Percentiles rank a stretch among this genome's conserved stretches.
Evolutionary conservation across 2,888 invertebrate genomes (phyloP).

Genomic region (Reticulitermes lucifugus): DNA sequence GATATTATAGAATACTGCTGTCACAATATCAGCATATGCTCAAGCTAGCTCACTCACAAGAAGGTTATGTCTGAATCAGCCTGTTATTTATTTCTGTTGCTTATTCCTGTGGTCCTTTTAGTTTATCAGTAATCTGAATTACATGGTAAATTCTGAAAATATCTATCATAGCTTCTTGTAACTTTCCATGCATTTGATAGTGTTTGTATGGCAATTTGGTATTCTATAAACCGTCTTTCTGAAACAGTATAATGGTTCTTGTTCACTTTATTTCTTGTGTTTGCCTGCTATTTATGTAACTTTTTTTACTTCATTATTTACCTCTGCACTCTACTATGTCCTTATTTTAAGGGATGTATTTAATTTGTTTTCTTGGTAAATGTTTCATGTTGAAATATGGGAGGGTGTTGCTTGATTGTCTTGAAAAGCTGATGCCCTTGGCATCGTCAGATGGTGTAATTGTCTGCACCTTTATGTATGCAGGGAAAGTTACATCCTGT

Average conservation of each 20-base stretch:
- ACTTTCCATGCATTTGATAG: not conserved
- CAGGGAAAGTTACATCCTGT: not conserved
- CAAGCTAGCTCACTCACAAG: conserved; percentile 19
- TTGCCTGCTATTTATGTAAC: not conserved
- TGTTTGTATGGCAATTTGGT: not conserved
- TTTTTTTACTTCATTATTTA: conserved; percentile 9
- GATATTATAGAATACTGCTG: conserved; percentile 17
- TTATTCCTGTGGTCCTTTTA: not conserved
- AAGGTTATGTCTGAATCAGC: not conserved
- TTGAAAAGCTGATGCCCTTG: not conserved
- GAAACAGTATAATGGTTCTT: not conserved
- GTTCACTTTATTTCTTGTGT: not conserved
- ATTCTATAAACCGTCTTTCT: not conserved
- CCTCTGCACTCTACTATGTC: not conserved
- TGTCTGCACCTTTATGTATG: not conserved
- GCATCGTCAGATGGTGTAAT: not conserved
- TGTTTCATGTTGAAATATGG: conserved; percentile 6
- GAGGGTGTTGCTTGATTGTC: not conserved
- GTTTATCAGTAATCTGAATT: not conserved
- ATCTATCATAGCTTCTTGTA: not conserved
- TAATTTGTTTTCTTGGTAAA: not conserved
- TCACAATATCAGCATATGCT: conserved; percentile 36
- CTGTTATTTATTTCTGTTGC: conserved; percentile 31
- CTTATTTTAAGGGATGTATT: not conserved
- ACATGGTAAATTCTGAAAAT: not conserved